phyloP scores from a whole-genome alignment of 2,797 vertebrate genomes.

The Synaphobranchus kaupii region DNA sequence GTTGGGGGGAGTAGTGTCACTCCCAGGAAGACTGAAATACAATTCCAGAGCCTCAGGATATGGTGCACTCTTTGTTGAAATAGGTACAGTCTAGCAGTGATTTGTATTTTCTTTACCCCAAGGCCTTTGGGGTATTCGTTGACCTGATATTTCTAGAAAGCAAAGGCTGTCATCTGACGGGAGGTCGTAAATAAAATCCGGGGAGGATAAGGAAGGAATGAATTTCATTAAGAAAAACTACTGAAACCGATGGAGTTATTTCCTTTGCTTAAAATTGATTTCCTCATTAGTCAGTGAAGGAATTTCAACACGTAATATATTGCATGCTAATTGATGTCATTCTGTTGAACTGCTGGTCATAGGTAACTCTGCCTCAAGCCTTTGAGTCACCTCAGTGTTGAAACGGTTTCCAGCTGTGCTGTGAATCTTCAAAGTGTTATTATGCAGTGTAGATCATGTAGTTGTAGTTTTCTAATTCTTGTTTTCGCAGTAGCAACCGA shows the following conservation, averaged over 20 bases:
- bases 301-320: background rate
- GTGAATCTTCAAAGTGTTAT: background rate
- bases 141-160: background rate
- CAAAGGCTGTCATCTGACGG: background rate
- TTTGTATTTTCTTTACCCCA: background rate
- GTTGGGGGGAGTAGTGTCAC: background rate
- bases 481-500: background rate
- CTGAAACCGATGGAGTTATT: background rate
- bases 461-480: background rate
- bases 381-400: background rate
- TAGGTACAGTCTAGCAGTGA: background rate
- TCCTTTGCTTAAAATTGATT: background rate
- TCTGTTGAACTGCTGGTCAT: background rate
- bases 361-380: background rate
- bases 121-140: background rate
- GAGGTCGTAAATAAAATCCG: background rate
- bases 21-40: background rate
- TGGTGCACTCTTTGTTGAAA: constrained; percentile 4
- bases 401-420: background rate
- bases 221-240: background rate
- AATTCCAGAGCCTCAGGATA: constrained; percentile 8
- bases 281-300: background rate
- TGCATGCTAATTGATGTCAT: background rate
- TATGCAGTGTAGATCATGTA: background rate
- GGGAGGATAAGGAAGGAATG: background rate